Evolutionary conservation across 2,797 vertebrate genomes (phyloP).

Genomic region (Cephalopachus bancanus): DNA sequence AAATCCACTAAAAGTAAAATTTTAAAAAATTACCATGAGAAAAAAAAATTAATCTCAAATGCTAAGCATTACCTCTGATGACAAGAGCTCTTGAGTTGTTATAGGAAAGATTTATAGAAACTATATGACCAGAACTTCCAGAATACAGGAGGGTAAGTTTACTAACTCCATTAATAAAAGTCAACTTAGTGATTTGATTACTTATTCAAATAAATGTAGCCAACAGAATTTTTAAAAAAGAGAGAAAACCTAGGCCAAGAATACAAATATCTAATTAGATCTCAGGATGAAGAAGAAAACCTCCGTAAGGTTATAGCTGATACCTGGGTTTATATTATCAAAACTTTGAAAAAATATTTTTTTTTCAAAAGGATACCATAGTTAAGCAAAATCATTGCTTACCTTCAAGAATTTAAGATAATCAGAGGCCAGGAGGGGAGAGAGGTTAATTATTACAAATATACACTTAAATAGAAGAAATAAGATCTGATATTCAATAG

Average conservation of each 20-base stretch:
- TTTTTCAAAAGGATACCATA: not conserved
- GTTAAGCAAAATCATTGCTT: not conserved
- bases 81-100: not conserved
- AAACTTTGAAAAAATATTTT: not conserved
- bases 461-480: not conserved
- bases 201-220: not conserved
- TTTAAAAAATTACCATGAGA: not conserved
- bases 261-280: conserved; percentile 21
- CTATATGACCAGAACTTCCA: not conserved
- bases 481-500: not conserved
- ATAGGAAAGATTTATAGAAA: not conserved
- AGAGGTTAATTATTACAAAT: not conserved
- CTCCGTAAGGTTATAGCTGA: not conserved
- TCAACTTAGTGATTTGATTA: not conserved
- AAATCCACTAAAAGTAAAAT: not conserved
- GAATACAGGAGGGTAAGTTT: not conserved
- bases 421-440: not conserved
- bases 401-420: not conserved
- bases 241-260: not conserved
- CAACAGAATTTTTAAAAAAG: not conserved
- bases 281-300: not conserved
- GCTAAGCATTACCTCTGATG: not conserved
- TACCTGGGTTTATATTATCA: not conserved
- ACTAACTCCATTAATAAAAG: conserved; percentile 17
- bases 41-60: not conserved